These are phyloP conservation scores for Melanotaenia boesemani DNA, from an alignment of 2,797 vertebrate genomes.

Conservation along the genomic window DNA sequence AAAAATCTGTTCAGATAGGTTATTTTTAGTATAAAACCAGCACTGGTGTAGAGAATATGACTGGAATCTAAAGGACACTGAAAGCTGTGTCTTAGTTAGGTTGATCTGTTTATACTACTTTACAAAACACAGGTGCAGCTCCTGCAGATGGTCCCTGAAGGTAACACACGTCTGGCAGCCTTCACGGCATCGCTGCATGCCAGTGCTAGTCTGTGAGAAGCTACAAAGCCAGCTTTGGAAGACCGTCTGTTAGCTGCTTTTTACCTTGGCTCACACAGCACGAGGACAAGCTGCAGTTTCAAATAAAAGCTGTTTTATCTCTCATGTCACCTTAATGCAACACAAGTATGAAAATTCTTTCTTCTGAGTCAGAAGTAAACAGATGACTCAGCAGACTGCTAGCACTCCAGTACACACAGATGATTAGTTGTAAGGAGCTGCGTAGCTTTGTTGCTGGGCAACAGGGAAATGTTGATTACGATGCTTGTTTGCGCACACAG, in stretches of 20 bases:
- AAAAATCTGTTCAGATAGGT: too few species aligned
- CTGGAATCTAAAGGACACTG: too few species aligned
- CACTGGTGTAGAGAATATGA: too few species aligned
- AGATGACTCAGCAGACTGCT: constrained; percentile 49
- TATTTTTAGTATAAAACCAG: too few species aligned
- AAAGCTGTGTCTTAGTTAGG: too few species aligned
- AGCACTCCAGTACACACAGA: constrained; percentile 8
- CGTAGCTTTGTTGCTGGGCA: constrained; percentile 14
- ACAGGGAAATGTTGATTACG: constrained; percentile 11
- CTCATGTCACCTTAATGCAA: constrained; percentile 31
- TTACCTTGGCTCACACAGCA: neutral
- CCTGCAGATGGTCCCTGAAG: neutral
- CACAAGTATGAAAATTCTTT: constrained; percentile 39
- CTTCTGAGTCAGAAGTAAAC: constrained; percentile 44
- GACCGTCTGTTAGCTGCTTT: neutral
- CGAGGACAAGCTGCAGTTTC: neutral
- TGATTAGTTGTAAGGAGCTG: neutral
- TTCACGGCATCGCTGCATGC: neutral
- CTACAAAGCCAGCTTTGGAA: neutral
- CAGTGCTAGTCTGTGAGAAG: neutral
- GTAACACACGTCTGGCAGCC: neutral
- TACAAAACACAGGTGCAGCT: neutral
- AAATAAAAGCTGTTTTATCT: neutral
- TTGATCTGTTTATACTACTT: neutral
- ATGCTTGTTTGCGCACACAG: neutral